Conservation (phyloP, 2,797 vertebrate species). For the Anas bernieri region DNA sequence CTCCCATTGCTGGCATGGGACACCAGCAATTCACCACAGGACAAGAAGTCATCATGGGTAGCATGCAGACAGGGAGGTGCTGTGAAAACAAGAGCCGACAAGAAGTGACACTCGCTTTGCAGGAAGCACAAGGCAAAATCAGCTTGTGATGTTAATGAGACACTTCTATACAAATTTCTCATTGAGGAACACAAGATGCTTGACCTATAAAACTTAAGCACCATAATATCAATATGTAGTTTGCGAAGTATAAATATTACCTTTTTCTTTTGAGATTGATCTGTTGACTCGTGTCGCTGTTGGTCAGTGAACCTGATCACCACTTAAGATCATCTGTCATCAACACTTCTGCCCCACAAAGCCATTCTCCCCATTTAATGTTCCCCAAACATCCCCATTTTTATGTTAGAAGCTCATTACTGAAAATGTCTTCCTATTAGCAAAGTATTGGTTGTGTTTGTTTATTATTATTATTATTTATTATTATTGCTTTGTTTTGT, state of each 20-base stretch:
- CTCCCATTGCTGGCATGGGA: not conserved
- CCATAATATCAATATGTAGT: not conserved
- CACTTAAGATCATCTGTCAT: not conserved
- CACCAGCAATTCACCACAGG: rapidly evolving
- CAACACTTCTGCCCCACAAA: not conserved
- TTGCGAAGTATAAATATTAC: not conserved
- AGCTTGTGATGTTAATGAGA: not conserved
- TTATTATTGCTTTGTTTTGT: not conserved
- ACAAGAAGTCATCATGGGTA: not conserved
- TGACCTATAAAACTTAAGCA: not conserved
- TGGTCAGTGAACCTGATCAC: not conserved
- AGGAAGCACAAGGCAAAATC: not conserved
- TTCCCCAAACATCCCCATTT: not conserved
- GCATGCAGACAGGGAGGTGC: not conserved
- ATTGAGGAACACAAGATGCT: not conserved
- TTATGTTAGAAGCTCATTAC: not conserved
- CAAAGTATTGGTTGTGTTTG: not conserved
- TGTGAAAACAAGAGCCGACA: not conserved
- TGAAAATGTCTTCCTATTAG: not conserved
- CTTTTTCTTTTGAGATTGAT: not conserved
- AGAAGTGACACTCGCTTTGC: not conserved
- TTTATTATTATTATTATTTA: too few relatives aligned
- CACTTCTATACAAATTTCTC: not conserved
- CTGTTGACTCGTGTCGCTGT: not conserved
- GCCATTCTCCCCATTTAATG: not conserved